These are phyloP conservation scores for Enoplolaimus lenunculus DNA, from an alignment of 2,888 invertebrate species.

Conservation along the genomic window DNA sequence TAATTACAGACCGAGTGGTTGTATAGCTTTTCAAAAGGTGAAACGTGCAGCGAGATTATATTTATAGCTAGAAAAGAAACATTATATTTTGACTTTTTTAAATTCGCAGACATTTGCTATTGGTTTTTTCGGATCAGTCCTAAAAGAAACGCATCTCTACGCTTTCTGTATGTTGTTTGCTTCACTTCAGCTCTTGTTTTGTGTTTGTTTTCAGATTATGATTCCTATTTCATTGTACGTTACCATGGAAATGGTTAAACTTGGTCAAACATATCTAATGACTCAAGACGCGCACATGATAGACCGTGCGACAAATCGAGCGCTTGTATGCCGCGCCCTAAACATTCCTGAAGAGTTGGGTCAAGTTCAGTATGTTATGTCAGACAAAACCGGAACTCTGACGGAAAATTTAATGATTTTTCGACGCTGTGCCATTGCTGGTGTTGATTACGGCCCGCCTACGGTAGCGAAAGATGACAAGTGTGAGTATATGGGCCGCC, in stretches of 20 bases:
- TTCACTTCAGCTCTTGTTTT: not conserved
- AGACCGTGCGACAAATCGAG: conserved; percentile 62
- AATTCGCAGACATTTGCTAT: not conserved
- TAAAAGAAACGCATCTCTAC: not conserved
- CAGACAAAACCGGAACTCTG: conserved; percentile 91
- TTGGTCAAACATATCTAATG: conserved; percentile 86
- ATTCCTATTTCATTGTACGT: conserved; percentile 92
- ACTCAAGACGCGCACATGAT: conserved; percentile 68
- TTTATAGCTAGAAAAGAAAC: not conserved
- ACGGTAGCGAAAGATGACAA: no score
- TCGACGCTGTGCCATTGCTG: conserved; percentile 70
- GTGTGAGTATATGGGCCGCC: no score
- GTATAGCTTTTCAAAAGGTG: no score
- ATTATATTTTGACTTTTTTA: not conserved
- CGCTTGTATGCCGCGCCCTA: conserved; percentile 71
- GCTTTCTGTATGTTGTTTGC: no score
- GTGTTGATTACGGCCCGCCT: conserved; percentile 66
- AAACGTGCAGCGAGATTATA: no score
- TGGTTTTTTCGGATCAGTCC: not conserved
- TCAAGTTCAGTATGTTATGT: conserved; percentile 82
- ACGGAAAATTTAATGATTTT: conserved; percentile 97
- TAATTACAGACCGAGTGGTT: no score
- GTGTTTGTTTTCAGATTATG: conserved; percentile 58
- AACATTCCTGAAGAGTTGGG: conserved; percentile 95
- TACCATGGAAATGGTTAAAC: conserved; percentile 85